A percentile compares a stretch with the other conserved stretches of the same genome.
Evolutionary conservation across 2,113 vertebrate species (phyloP).

Genomic region (Oncorhynchus kisutch): DNA sequence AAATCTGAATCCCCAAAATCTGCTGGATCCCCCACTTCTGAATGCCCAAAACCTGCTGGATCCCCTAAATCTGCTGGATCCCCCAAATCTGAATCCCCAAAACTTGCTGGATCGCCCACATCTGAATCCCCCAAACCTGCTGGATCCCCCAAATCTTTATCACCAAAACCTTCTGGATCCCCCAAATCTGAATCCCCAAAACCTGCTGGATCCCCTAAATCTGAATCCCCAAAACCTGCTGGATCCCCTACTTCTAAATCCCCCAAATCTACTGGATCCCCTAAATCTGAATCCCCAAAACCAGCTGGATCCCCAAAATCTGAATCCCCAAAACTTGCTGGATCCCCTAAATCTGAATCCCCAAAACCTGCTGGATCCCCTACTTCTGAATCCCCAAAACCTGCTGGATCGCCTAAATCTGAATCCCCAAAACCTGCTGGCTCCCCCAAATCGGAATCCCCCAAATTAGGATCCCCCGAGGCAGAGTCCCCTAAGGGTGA

Average conservation of each 20-base stretch:
- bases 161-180: conserved; percentile 37
- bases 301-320: conserved; percentile 31
- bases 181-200: conserved; percentile 26
- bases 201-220: conserved; percentile 20
- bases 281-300: conserved; percentile 52
- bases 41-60: no score
- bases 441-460: neutral
- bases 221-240: conserved; percentile 30
- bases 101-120: conserved; percentile 29
- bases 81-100: no score
- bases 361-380: neutral
- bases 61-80: no score
- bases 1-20: conserved; percentile 20
- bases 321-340: conserved; percentile 42
- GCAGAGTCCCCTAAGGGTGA: conserved; percentile 24
- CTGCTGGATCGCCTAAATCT: conserved; percentile 30
- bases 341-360: conserved; percentile 24
- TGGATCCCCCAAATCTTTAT: conserved; percentile 43
- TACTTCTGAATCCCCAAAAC: conserved; percentile 19
- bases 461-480: conserved; percentile 33
- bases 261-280: conserved; percentile 31
- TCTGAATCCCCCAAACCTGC: conserved; percentile 23
- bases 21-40: no score
- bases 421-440: neutral
- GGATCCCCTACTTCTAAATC: conserved; percentile 20